Evolutionary conservation across 2,113 vertebrate species (phyloP), one percentile per base, ranked within the genome.

Genomic region (Paralichthys olivaceus): DNA sequence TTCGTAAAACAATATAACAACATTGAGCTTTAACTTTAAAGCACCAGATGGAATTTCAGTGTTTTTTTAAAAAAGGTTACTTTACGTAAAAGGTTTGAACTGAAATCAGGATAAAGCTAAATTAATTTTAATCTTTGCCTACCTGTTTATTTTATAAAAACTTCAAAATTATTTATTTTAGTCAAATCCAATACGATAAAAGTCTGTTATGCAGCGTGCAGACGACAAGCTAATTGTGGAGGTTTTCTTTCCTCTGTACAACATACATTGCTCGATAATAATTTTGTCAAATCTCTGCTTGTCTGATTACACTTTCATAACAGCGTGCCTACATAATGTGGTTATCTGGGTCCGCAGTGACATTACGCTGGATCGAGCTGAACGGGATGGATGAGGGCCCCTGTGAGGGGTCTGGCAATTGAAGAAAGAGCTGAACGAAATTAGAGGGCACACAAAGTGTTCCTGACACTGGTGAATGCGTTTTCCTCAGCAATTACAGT

Each of bases 401-500:
- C 67, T 67, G 72, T 11, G 49, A 80, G 29, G 25, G 49, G 74
- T 63, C 74, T 73, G 59, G 80, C 60, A 85, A 84, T 84, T 72
- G 78, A 83, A 72, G 64, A 75, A 87, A 72, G 77, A 80, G 81
- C 69, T 54, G 55, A 87, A 79, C 57, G 55, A 78, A 88, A 91
- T 88, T 68, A 91, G 72, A 86, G 61, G 75, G 56, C 75, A 79
- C 56, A 82, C 77, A 81, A 87, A 90, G 82, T 87, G 80, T 90
- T 85, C 74, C 72, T 78, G 82, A 89, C 87, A 87, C 70, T 62
- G 43, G 59, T 20, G 66, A 86, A 88, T 91, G 86, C 53, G 70
- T 90, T 92, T 88, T 88, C 77, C 72, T 77, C 72, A 20, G 54
- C 84, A 92, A 89, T 92, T 90, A 90, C 77, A 82, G 37, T 58